Conservation (phyloP, 2,113 vertebrate genomes). For the Mionectes macconnelli region DNA sequence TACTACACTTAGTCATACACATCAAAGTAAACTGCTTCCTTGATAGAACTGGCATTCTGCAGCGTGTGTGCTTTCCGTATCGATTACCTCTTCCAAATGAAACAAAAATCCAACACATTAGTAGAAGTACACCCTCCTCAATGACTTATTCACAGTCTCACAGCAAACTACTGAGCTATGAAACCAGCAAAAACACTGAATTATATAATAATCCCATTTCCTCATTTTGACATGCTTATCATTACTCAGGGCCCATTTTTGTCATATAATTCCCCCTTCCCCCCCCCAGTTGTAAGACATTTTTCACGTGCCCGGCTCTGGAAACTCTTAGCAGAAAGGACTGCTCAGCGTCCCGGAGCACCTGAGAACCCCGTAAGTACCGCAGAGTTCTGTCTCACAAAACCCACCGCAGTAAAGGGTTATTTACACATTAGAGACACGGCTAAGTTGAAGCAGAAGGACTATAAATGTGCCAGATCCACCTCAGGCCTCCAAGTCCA, state of each 20-base stretch:
- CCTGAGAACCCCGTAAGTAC: fast-evolving
- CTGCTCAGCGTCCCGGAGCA: background rate
- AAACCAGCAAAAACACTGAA: background rate
- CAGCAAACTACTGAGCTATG: background rate
- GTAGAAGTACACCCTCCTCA: background rate
- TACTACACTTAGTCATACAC: fast-evolving
- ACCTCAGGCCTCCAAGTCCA: background rate
- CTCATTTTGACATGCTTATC: background rate
- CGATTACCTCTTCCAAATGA: background rate
- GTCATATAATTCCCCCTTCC: fast-evolving
- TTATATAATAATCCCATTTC: background rate
- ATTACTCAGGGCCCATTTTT: background rate
- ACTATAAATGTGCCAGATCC: background rate
- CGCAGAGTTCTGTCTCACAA: background rate
- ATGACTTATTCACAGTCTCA: background rate
- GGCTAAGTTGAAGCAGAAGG: fast-evolving
- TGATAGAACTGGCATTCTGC: fast-evolving
- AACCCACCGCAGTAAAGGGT: fast-evolving
- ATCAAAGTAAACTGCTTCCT: background rate
- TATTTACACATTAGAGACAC: background rate
- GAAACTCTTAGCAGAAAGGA: background rate
- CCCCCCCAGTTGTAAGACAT: background rate
- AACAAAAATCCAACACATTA: background rate
- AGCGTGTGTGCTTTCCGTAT: fast-evolving
- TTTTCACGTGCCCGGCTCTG: background rate